Percentiles rank a stretch among this genome's conserved stretches.
Conservation (phyloP, 2,113 vertebrate genomes). For the Xiphias gladius region DNA sequence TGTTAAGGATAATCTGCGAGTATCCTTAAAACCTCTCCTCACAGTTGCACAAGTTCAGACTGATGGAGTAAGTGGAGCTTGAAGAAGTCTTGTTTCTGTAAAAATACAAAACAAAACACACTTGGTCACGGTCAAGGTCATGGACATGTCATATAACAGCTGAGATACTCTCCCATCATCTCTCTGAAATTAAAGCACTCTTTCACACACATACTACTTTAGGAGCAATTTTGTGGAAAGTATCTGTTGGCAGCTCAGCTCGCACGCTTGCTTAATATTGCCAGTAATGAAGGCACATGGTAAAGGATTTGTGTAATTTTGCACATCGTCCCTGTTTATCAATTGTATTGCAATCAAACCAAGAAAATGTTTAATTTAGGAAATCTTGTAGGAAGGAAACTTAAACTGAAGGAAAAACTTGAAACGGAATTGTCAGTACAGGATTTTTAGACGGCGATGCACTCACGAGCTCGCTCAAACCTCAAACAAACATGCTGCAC, state of each 20-base stretch:
- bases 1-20: conserved; percentile 53
- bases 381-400: too few species aligned
- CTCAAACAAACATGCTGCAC: not conserved
- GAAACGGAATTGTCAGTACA: not conserved
- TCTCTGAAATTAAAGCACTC: conserved; percentile 36
- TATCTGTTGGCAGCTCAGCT: conserved; percentile 28
- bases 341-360: not conserved
- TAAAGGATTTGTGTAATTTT: not conserved
- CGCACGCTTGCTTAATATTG: not conserved
- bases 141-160: conserved; percentile 12
- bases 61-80: conserved; percentile 60
- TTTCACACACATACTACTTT: not conserved
- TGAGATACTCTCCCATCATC: conserved; percentile 47
- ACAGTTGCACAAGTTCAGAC: conserved; percentile 31
- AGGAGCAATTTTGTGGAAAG: not conserved
- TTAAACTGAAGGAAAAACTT: too few species aligned
- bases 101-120: conserved; percentile 12
- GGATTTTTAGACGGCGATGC: not conserved
- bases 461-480: not conserved
- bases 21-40: conserved; percentile 41
- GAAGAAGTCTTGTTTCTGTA: conserved; percentile 63
- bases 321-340: not conserved
- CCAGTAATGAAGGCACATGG: not conserved
- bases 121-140: conserved; percentile 58
- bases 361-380: not conserved